Percentiles rank a stretch among this genome's conserved stretches.
Evolutionary conservation across 1,140 invertebrate species (phyloP).

Genomic region (Drosophila kikkawai): DNA sequence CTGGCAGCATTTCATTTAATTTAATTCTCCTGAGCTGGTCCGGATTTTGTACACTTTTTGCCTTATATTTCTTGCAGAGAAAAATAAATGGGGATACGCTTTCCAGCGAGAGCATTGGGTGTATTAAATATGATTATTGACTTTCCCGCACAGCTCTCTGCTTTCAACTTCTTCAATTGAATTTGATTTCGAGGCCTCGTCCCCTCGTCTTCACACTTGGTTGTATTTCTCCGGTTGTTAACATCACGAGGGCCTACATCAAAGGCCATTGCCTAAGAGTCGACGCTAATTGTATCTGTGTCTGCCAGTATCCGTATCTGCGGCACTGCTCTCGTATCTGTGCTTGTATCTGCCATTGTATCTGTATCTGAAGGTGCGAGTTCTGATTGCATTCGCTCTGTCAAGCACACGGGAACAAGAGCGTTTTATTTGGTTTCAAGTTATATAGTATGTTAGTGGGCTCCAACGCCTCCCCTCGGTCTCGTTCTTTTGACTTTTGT

Average conservation of each 20-base stretch:
- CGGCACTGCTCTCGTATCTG: conserved; percentile 41
- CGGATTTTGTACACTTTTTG: conserved; percentile 27
- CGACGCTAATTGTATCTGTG: conserved; percentile 69
- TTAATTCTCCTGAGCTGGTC: conserved; percentile 26
- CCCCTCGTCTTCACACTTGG: conserved; percentile 43
- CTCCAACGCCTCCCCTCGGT: background rate
- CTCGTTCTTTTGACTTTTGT: conserved; percentile 50
- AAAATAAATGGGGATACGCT: conserved; percentile 6
- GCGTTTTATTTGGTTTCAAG: conserved; percentile 71
- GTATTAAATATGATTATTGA: conserved; percentile 73
- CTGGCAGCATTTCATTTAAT: conserved; percentile 64
- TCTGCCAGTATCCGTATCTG: conserved; percentile 34
- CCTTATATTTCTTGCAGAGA: conserved; percentile 37
- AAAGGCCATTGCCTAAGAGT: conserved; percentile 57
- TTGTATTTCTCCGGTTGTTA: conserved; percentile 46
- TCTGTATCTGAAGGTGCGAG: conserved; percentile 62
- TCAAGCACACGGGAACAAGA: conserved; percentile 38
- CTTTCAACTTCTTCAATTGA: conserved; percentile 36
- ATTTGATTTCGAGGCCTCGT: conserved; percentile 16
- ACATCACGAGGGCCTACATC: conserved; percentile 63
- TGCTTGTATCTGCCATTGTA: conserved; percentile 36
- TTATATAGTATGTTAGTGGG: conserved; percentile 29
- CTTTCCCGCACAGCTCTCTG: conserved; percentile 38
- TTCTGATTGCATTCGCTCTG: conserved; percentile 62
- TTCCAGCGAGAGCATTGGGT: conserved; percentile 24